Conservation (phyloP, 2,888 invertebrate genomes). For the Patella pellucida region DNA sequence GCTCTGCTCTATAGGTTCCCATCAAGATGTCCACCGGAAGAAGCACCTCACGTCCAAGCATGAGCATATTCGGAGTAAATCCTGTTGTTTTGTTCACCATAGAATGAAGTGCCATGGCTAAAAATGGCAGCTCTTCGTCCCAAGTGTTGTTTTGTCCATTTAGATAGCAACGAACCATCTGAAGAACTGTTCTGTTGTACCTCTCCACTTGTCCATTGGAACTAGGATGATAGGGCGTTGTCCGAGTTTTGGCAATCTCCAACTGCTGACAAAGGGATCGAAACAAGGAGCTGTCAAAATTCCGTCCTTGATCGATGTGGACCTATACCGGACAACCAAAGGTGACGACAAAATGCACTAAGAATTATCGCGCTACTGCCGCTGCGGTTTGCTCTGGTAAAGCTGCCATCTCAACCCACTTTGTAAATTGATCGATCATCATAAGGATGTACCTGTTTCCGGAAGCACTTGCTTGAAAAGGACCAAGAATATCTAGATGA, state of each 20-base stretch:
- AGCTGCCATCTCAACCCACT: background rate
- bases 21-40: background rate
- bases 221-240: background rate
- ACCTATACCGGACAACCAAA: background rate
- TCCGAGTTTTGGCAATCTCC: background rate
- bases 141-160: background rate
- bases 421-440: background rate
- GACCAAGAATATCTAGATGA: background rate
- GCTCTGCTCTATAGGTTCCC: too few species aligned
- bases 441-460: background rate
- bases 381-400: too few species aligned
- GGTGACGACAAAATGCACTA: background rate
- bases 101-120: background rate
- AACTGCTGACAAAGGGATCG: background rate
- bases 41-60: background rate
- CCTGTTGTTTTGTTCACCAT: background rate
- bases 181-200: background rate
- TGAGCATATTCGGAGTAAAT: conserved; percentile 1
- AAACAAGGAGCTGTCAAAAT: background rate
- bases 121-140: background rate
- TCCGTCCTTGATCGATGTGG: background rate
- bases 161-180: background rate
- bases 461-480: background rate
- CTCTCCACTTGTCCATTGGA: background rate
- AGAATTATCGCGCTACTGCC: background rate